Evolutionary conservation across 2,113 vertebrate genomes (phyloP), one percentile per base, ranked within the genome.

Genomic region (Sander vitreus): DNA sequence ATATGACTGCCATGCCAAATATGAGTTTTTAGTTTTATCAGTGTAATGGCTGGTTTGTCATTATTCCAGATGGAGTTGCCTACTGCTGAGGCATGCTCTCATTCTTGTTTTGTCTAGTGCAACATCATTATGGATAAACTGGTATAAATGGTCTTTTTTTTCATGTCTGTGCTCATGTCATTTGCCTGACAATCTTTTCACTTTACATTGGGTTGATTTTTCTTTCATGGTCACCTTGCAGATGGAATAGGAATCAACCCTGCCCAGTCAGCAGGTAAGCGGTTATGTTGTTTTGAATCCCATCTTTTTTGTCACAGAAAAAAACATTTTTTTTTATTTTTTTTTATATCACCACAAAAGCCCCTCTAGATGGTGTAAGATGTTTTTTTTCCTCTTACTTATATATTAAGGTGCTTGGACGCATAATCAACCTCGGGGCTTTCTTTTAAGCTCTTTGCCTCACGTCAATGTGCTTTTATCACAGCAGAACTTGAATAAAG

Each of bases 191-290:
- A 80, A 18, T 69, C 15, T 55, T 15, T 33, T 51, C 2, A 0
- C 15, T 69, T 80, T 62, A 53, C 54, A 65, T 64, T 62, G 10
- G 65, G 21, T 30, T 59, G 21, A 4, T 58, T 72, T 73, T 70
- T 76, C 55, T 86, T 70, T 82, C 25, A 27, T 57, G 48, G 1
- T 77, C 47, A 19, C 62, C 55, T 53, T 76, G 45, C 92, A 96
- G 95, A 96, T 70, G 95, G 95, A 84, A 96, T 96, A 81, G 95
- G 95, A 89, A 96, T 96, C 91, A 96, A 96, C 82, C 95, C 95
- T 11, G 94, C 95, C 23, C 95, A 96, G 85, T 95, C 93, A 73
- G 95, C 95, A 93, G 95, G 95, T 96, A 83, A 93, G 91, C 78
- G 64, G 10, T 78, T 53, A 63, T 88, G 33, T 45, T 63, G 1